Conservation (phyloP, 2,888 invertebrate genomes). For the Diarsia brunnea region DNA sequence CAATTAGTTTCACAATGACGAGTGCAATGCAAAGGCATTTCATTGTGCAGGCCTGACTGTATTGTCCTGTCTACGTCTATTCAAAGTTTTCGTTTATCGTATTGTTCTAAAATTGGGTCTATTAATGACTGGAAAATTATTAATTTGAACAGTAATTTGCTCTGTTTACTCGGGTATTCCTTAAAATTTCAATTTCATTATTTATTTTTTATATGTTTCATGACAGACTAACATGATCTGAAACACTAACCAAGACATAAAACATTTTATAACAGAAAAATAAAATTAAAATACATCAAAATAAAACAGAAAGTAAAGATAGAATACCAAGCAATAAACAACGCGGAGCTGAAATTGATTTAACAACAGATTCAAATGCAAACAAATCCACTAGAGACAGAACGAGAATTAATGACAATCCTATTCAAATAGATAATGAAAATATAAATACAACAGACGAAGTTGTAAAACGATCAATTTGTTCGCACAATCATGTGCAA, state of each 20-base stretch:
- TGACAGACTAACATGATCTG: background rate
- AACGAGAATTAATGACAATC: constrained; percentile 45
- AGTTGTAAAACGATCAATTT: constrained; percentile 63
- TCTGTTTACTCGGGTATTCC: background rate
- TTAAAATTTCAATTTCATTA: background rate
- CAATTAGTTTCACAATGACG: constrained; percentile 30
- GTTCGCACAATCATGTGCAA: constrained; percentile 64
- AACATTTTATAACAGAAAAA: background rate
- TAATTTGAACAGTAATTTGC: background rate
- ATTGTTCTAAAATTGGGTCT: constrained; percentile 1
- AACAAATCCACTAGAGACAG: constrained; percentile 38
- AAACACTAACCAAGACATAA: background rate
- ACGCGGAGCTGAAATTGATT: constrained; percentile 22
- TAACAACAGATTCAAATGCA: constrained; percentile 34
- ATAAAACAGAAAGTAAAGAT: constrained; percentile 13
- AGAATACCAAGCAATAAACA: background rate
- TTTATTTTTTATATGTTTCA: background rate
- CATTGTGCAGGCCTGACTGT: background rate
- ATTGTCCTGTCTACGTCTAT: constrained; percentile 7
- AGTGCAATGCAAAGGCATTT: background rate
- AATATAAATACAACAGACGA: constrained; percentile 42
- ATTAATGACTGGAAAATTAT: constrained; percentile 3
- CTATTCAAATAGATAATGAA: constrained; percentile 48
- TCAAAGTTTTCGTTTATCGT: constrained; percentile 9
- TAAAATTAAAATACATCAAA: background rate